Base-by-base conservation (phyloP, 2,113 vertebrate genomes). In the Tychaedon coryphoeus region DNA sequence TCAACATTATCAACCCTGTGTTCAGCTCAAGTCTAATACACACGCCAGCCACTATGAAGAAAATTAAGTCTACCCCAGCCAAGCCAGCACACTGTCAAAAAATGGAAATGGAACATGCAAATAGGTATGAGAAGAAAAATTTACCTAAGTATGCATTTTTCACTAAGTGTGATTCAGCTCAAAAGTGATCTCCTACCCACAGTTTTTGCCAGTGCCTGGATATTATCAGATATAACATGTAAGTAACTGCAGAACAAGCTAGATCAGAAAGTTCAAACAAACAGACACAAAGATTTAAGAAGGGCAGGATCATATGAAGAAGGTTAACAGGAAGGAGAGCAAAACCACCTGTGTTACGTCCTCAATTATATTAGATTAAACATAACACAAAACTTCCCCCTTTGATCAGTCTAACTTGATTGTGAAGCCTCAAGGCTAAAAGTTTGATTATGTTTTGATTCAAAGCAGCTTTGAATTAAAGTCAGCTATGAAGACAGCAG, bases 401-500 rank as follows among this genome's bases (percentile, higher is more conserved):
- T 96, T 96, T 96, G 93, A 96, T 96, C 96, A 96, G 61, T 65
- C 48, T 94, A 91, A 94, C 34, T 69, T 19, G 77, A 96, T 90
- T 92, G 70, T 78, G 77, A 95, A 90, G 81, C 92, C 92, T 93
- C 85, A 72, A 66, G 95, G 95, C 88, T 96, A 85, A 88, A 96
- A 94, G 77, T 95, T 94, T 96, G 90, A 95, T 94, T 94, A 96
- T 42, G 66, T 92, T 93, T 93, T 96, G 81, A 95, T 95, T 92
- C 85, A 95, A 88, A 95, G 85, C 73, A 79, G 60, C 90, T 93
- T 87, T 93, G 92, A 90, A 85, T 95, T 95, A 65, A 93, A 91
- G 62, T 90, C 48, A 79, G 15, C 48, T 85, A 50, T 79, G 61
- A 92, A 94, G 53, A 92, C 58, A 94, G 85, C 70, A 77, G 62